Percentiles rank a stretch among this genome's conserved stretches.
phyloP scores from a whole-genome alignment of 2,113 vertebrate species.

The Megaceryle torquata region DNA sequence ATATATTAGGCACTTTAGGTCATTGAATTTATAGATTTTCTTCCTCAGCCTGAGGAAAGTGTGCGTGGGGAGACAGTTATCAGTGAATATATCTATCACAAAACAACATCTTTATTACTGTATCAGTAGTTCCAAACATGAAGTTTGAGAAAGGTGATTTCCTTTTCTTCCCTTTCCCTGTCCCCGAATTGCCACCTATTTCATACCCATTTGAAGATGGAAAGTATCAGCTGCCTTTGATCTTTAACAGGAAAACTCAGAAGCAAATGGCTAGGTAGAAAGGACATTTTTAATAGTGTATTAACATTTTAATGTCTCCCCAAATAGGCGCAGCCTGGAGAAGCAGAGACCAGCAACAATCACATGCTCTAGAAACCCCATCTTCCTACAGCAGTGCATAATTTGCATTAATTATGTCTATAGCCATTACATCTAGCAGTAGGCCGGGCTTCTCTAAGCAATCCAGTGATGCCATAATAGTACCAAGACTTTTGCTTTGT shows the following conservation, averaged over 20 bases:
- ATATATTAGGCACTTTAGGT: not conserved
- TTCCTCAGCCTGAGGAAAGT: not conserved
- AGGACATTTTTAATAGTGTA: not conserved
- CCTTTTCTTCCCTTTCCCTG: not conserved
- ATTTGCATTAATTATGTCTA: not conserved
- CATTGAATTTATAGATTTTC: not conserved
- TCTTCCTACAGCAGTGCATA: not conserved
- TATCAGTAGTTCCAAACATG: not conserved
- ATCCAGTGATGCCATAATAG: not conserved
- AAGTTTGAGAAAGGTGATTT: not conserved
- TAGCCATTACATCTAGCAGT: not conserved
- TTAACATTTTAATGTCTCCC: not conserved
- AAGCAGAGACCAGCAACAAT: not conserved
- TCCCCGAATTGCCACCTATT: not conserved
- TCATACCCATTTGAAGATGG: not conserved
- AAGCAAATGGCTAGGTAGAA: not conserved
- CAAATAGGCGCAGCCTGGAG: not conserved
- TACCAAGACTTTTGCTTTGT: not conserved
- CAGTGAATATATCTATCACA: not conserved
- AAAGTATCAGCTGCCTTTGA: not conserved
- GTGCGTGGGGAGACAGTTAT: not conserved
- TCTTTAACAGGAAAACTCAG: not conserved
- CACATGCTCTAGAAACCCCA: rapidly evolving
- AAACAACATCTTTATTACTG: not conserved
- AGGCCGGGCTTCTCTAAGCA: not conserved